Conservation (phyloP, 2,113 vertebrate genomes). For the Patagioenas fasciata region DNA sequence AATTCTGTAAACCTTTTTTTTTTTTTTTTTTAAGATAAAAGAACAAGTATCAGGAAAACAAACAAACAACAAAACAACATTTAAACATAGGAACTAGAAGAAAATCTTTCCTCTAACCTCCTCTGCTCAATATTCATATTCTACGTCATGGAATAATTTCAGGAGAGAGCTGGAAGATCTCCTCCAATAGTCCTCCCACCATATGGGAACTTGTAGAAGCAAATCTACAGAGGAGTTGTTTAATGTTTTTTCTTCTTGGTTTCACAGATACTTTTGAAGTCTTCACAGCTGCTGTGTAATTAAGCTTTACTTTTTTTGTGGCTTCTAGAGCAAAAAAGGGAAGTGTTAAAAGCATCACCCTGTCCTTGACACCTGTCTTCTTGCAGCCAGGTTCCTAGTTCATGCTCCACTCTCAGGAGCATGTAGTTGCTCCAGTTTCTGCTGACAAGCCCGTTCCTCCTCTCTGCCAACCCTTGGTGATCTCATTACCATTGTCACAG, state of each 20-base stretch:
- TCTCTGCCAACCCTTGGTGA: neutral
- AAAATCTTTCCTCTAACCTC: neutral
- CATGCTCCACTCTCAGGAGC: rapidly evolving
- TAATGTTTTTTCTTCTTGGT: neutral
- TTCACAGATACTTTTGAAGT: constrained; percentile 12
- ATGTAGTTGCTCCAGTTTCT: neutral
- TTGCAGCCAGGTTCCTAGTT: neutral
- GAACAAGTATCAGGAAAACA: neutral
- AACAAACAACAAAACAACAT: too few species aligned
- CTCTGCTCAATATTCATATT: neutral
- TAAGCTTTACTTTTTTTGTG: neutral
- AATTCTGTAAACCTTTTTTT: neutral
- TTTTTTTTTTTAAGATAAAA: neutral
- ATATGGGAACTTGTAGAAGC: neutral
- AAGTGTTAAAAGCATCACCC: neutral
- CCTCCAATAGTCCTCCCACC: neutral
- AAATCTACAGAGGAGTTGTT: neutral
- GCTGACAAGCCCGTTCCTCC: rapidly evolving
- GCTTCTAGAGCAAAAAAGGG: neutral
- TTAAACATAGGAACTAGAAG: neutral
- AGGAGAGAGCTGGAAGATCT: neutral
- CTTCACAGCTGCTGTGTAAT: neutral
- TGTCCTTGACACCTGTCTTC: neutral
- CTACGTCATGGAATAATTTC: neutral
- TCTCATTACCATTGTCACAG: neutral